A percentile compares a stretch with the other conserved stretches of the same genome.
These are phyloP conservation scores for Mus spretus DNA, from an alignment of 2,797 vertebrate species.

Conservation along the genomic window DNA sequence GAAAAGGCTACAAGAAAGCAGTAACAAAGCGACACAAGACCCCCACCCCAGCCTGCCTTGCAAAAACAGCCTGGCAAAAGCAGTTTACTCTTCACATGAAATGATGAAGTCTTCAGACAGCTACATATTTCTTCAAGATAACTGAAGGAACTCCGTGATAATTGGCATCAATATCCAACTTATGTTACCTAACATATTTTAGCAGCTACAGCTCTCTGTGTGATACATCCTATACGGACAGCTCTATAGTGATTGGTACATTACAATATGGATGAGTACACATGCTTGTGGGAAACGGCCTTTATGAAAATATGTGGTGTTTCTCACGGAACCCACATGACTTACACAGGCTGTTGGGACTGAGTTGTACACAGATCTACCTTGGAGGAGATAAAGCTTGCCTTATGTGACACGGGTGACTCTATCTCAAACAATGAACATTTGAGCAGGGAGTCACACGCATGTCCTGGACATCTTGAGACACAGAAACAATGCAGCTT, in stretches of 20 bases:
- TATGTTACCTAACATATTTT: constrained; percentile 86
- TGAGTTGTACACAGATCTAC: constrained; percentile 34
- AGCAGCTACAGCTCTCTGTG: constrained; percentile 70
- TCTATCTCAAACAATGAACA: constrained; percentile 64
- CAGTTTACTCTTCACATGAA: constrained; percentile 70
- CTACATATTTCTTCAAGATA: constrained; percentile 78
- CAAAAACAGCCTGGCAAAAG: constrained; percentile 38
- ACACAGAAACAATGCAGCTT: constrained; percentile 74
- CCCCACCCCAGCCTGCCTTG: not conserved
- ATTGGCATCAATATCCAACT: constrained; percentile 83
- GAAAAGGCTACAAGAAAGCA: constrained; percentile 52
- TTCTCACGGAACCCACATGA: constrained; percentile 39
- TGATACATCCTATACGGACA: constrained; percentile 80
- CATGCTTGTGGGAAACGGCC: constrained; percentile 72
- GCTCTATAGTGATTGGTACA: constrained; percentile 78
- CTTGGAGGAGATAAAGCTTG: constrained; percentile 61
- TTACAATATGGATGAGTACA: constrained; percentile 78
- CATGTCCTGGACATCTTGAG: constrained; percentile 23
- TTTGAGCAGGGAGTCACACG: not conserved
- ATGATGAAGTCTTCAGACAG: constrained; percentile 76
- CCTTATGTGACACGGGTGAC: constrained; percentile 23
- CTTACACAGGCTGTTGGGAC: constrained; percentile 35
- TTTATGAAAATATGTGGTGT: constrained; percentile 75
- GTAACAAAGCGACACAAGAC: constrained; percentile 6
- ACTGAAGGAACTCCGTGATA: constrained; percentile 78